Evolutionary conservation across 2,113 vertebrate genomes (phyloP), one percentile per base, ranked within the genome.

Genomic region (Phyllostomus hastatus): DNA sequence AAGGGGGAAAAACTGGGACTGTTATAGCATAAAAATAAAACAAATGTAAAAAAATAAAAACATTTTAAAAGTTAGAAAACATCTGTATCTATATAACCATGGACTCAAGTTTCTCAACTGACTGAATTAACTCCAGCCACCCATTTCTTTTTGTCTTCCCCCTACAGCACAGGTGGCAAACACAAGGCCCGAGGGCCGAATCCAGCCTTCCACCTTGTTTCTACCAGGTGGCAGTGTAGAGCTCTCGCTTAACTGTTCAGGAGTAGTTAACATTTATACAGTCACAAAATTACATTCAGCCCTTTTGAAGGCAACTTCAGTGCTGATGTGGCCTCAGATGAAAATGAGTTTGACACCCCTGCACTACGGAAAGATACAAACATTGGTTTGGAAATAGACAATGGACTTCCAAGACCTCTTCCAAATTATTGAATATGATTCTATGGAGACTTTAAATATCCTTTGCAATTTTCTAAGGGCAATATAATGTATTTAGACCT

Each of bases 401-500:
- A 75, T 70, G 43, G 50, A 76, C 5, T 70, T 89, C 35, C n/a
- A 80, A 95, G 41, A 50, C 84, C 73, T 85, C 43, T 95, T 91
- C 33, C 24, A 91, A 82, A 72, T 73, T 85, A 96, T 0, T 81
- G n/a, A 88, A 48, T 86, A 52, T 92, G 38, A 88, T 41, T 95
- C 76, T 94, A 41, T 35, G 46, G 41, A 73, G 43, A 92, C 6
- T 93, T 78, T 19, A 92, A 85, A 86, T 48, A 61, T 66, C 11
- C 43, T 94, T 73, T 94, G 41, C 19, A 64, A 64, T 64, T 64
- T 64, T 15, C 26, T 70, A 88, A 90, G 70, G 31, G 24, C 67
- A 92, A 69, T 88, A 76, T 86, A 85, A 95, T 82, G 64, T 84
- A 80, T 75, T 73, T 83, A 75, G 28, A 78, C 33, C 81, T 83